Evolutionary conservation across 1,140 invertebrate genomes (phyloP).

Genomic region (Euschistus heros): DNA sequence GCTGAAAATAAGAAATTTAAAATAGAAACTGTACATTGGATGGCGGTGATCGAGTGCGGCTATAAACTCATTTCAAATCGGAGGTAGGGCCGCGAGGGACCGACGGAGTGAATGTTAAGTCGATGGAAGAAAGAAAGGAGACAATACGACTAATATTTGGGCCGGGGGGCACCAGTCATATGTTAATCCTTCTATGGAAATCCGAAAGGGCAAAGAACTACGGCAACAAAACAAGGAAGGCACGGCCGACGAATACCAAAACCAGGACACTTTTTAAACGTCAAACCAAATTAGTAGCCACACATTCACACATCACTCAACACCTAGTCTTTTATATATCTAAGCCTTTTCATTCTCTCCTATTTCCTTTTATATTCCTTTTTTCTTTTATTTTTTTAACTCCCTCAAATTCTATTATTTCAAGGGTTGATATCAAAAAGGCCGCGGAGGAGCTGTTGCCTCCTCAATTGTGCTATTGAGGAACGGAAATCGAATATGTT

Average conservation of each 20-base stretch:
- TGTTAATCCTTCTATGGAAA: conserved; percentile 8
- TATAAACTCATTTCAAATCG: too few relatives aligned
- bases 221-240: conserved; percentile 10
- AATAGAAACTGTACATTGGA: too few relatives aligned
- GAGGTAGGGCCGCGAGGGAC: too few relatives aligned
- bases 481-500: too few relatives aligned
- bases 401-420: background rate
- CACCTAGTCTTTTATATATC: conserved; percentile 15
- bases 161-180: conserved; percentile 7
- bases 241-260: background rate
- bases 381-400: background rate
- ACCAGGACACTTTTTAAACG: conserved; percentile 15
- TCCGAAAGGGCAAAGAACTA: conserved; percentile 14
- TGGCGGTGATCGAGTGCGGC: too few relatives aligned
- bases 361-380: background rate
- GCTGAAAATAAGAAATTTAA: too few relatives aligned
- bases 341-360: background rate
- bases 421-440: conserved; percentile 6
- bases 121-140: background rate
- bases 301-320: conserved; percentile 16
- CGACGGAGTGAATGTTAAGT: background rate
- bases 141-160: conserved; percentile 14
- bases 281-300: conserved; percentile 12
- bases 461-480: too few relatives aligned
- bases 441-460: background rate